phyloP scores from a whole-genome alignment of 2,113 vertebrate species.

The Brienomyrus longianalis region DNA sequence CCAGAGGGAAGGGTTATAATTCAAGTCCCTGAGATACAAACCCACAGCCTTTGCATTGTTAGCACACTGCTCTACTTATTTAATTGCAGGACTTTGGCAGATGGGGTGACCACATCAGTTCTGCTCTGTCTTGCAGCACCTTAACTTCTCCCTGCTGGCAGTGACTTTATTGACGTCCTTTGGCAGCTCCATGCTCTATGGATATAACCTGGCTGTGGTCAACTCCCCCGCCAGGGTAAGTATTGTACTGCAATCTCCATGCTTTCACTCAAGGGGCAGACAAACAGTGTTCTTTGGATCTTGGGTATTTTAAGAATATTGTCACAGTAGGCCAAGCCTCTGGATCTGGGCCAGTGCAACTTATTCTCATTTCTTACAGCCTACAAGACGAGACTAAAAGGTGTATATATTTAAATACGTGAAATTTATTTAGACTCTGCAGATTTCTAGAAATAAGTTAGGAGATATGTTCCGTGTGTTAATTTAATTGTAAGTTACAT shows the following conservation, averaged over 20 bases:
- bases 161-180: slow-evolving; percentile 79
- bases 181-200: slow-evolving; percentile 87
- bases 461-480: too few species aligned
- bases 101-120: neutral
- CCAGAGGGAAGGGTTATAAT: neutral
- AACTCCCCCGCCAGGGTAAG: slow-evolving; percentile 79
- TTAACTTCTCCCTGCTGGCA: slow-evolving; percentile 69
- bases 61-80: neutral
- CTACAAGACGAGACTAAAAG: neutral
- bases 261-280: neutral
- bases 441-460: neutral
- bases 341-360: neutral
- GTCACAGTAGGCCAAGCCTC: neutral
- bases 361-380: neutral
- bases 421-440: neutral
- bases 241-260: neutral
- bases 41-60: neutral
- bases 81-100: neutral
- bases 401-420: neutral
- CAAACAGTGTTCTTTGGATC: neutral
- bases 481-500: neutral
- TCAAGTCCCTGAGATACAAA: neutral
- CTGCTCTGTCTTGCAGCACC: slow-evolving; percentile 50
- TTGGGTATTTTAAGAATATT: neutral
- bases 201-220: slow-evolving; percentile 84